Base-by-base conservation (phyloP, 2,888 invertebrate species). In the Cecidostiba fungosa region DNA sequence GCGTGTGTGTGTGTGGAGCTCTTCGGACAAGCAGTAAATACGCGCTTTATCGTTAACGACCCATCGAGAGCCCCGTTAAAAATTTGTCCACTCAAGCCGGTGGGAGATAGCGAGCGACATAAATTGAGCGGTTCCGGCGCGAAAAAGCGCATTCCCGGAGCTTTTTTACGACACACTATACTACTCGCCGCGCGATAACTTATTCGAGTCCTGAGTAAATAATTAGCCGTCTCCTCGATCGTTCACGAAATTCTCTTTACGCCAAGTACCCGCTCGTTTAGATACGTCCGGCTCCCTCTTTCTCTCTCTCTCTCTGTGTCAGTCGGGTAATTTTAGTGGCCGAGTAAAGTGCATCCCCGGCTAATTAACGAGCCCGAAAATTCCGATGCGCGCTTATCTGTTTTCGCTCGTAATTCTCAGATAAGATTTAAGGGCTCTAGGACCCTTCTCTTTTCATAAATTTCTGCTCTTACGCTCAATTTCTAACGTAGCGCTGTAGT, bases 341-440 rank as follows among this genome's bases (percentile, higher is more conserved):
- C 76, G 69, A 69, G 76, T 32, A 76, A 82, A 74, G 82, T 76
- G 82, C 82, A 47, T 32, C n/a, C 76, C 19, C 19, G 59, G 43
- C 72, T 83, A 77, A 83, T 80, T 77, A 83, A 77, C 82, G 77
- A 77, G 77, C 77, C 69, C 39, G 43, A 73, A 73, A 81, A 74
- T 74, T 74, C 32, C 81, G 66, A 66, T 66, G 23, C 66, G 66
- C 14, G 66, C 29, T 66, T 66, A 66, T 66, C 66, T 26, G 66
- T 82, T 77, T 77, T 77, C 29, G 77, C 77, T 77, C 77, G 70
- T 77, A 82, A 82, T 77, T 82, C 77, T 82, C 54, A 78, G 83
- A 80, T 84, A 79, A 84, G 69, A 84, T 84, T 84, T 79, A 84
- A n/a, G n/a, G 74, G 66, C 62, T 36, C 62, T 54, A n/a, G 23